A percentile compares a stretch with the other conserved stretches of the same genome.
These are phyloP conservation scores for Spilarctia lutea DNA, from an alignment of 2,888 invertebrate species.

Conservation along the genomic window DNA sequence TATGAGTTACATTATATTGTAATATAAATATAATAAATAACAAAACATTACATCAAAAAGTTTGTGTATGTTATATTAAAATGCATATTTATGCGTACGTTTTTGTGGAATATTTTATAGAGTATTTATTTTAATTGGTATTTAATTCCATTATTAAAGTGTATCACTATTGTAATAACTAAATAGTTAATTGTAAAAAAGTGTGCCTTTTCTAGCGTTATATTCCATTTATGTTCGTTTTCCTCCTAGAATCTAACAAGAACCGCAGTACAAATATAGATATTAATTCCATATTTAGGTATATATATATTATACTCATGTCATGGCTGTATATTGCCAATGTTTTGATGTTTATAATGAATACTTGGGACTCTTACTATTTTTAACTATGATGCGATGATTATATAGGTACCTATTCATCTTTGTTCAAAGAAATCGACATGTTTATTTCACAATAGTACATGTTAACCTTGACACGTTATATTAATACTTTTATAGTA, in stretches of 20 bases:
- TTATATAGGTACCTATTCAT: constrained; percentile 2
- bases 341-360: not conserved
- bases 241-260: not conserved
- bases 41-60: too few species aligned
- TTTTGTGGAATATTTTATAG: too few species aligned
- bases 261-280: not conserved
- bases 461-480: not conserved
- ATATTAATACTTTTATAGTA: not conserved
- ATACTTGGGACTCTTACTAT: constrained; percentile 10
- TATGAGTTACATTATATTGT: not conserved
- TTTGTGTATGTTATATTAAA: too few species aligned
- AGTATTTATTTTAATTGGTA: too few species aligned
- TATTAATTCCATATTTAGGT: not conserved
- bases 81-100: too few species aligned
- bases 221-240: not conserved
- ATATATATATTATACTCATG: not conserved
- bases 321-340: not conserved
- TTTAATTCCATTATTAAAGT: not conserved
- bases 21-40: too few species aligned
- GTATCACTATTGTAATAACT: not conserved
- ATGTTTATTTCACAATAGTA: not conserved
- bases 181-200: not conserved
- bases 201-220: not conserved
- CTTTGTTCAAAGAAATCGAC: not conserved
- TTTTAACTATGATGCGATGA: constrained; percentile 9